Evolutionary conservation across 2,797 vertebrate genomes (phyloP).

Genomic region (Mus minutoides): DNA sequence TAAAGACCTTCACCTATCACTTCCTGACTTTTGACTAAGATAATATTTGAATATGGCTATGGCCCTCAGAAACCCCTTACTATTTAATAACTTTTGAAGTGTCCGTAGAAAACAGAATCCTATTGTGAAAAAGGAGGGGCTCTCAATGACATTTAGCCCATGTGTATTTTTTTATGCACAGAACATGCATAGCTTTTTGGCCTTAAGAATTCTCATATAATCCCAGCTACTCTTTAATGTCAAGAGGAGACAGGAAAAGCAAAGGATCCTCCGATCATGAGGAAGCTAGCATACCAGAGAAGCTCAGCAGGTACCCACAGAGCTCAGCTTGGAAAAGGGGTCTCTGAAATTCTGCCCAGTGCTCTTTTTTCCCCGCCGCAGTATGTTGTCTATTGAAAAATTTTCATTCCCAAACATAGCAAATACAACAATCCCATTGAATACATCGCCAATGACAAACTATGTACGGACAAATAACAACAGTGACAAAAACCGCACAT

Average conservation of each 20-base stretch:
- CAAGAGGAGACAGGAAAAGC: not conserved
- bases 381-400: conserved; percentile 76
- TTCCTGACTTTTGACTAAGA: not conserved
- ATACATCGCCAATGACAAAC: conserved; percentile 78
- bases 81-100: not conserved
- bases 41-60: not conserved
- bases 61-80: not conserved
- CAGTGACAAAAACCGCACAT: conserved; percentile 75
- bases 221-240: not conserved
- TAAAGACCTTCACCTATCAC: not conserved
- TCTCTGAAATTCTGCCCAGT: conserved; percentile 74
- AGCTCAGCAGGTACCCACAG: not conserved
- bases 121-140: not conserved
- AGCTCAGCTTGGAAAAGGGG: conserved; percentile 38
- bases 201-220: not conserved
- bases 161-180: not conserved
- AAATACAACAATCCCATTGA: conserved; percentile 77
- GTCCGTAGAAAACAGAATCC: not conserved
- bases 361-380: conserved; percentile 44
- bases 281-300: not conserved
- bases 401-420: conserved; percentile 75
- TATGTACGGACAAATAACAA: conserved; percentile 82
- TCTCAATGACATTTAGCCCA: conserved; percentile 20
- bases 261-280: fast-evolving
- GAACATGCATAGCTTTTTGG: not conserved